Conservation (phyloP, 1,140 invertebrate species). For the Chrysomallon squamiferum region DNA sequence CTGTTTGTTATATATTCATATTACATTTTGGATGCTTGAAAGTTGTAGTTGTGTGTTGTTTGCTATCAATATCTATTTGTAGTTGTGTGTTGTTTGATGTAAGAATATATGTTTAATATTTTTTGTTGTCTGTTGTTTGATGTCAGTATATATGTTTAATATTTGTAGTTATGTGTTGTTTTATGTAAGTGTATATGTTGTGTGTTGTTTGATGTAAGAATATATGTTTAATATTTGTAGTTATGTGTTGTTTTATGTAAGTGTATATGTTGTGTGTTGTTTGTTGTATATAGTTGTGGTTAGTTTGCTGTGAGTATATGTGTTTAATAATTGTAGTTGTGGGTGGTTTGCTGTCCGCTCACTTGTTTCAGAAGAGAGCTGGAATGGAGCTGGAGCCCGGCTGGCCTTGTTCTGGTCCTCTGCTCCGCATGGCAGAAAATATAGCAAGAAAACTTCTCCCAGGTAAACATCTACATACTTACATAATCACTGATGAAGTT, state of each 20-base stretch:
- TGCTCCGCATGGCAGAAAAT: constrained; percentile 91
- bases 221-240: constrained; percentile 15
- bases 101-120: neutral
- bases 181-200: neutral
- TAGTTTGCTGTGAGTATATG: neutral
- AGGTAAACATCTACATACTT: constrained; percentile 56
- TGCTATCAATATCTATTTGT: neutral
- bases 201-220: neutral
- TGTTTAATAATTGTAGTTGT: constrained; percentile 72
- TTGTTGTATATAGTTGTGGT: neutral
- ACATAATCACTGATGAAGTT: too few species aligned
- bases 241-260: neutral
- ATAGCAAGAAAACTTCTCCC: constrained; percentile 88
- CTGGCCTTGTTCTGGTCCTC: constrained; percentile 96
- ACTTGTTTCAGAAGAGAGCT: constrained; percentile 81
- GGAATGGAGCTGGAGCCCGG: constrained; percentile 82
- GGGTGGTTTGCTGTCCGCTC: constrained; percentile 94
- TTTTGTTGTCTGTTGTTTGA: neutral
- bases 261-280: neutral
- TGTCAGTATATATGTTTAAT: neutral
- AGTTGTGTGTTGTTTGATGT: neutral
- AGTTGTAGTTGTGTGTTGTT: too few species aligned
- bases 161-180: neutral
- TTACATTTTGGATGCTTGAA: too few species aligned
- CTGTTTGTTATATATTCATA: too few species aligned